phyloP scores from a whole-genome alignment of 2,797 vertebrate species.

The Pangasius djambal region DNA sequence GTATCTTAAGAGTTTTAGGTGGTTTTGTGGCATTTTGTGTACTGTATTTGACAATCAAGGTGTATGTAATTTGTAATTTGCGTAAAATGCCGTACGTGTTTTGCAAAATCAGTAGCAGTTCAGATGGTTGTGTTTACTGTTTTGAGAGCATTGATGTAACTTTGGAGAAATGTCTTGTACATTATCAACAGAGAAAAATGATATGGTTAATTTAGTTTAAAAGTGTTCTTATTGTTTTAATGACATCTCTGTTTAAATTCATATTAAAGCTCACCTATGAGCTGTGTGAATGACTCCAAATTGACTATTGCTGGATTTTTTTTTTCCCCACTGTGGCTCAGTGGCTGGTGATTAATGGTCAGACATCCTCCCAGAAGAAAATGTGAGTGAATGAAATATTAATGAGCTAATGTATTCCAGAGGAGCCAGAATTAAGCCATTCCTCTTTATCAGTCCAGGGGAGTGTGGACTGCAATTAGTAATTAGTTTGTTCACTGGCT shows the following conservation, averaged over 20 bases:
- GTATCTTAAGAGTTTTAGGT: neutral
- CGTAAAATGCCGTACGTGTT: neutral
- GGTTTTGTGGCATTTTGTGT: neutral
- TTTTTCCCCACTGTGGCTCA: constrained; percentile 47
- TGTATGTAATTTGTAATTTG: neutral
- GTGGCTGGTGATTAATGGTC: constrained; percentile 70
- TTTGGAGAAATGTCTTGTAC: neutral
- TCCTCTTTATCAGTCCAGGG: constrained; percentile 59
- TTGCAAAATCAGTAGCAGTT: too few relatives aligned
- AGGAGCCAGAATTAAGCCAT: constrained; percentile 59
- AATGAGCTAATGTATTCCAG: constrained; percentile 66
- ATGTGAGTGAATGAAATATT: constrained; percentile 75
- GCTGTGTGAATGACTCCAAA: constrained; percentile 59
- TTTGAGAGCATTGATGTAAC: neutral
- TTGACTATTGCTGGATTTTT: constrained; percentile 71
- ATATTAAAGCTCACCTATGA: constrained; percentile 54
- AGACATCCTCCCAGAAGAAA: constrained; percentile 69
- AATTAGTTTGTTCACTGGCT: constrained; percentile 51
- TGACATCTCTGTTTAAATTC: constrained; percentile 58
- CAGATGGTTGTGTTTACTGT: neutral
- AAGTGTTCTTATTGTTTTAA: constrained; percentile 37
- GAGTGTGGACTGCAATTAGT: constrained; percentile 52
- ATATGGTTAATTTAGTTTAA: constrained; percentile 1
- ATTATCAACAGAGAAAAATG: neutral
- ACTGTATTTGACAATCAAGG: neutral